phyloP scores from a whole-genome alignment of 2,113 vertebrate species.

The Carlito syrichta region DNA sequence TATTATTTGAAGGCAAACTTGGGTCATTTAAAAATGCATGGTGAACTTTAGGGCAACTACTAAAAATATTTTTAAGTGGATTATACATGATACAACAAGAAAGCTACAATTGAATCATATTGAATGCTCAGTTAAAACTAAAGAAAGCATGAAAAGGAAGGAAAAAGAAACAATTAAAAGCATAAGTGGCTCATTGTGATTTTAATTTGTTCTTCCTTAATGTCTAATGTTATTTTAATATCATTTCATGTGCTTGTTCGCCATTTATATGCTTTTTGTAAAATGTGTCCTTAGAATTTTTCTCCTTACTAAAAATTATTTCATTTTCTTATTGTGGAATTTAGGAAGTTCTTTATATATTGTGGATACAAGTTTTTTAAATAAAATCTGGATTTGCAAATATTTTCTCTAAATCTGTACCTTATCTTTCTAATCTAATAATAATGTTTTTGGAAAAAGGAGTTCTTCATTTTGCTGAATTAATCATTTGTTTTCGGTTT shows the following conservation, averaged over 20 bases:
- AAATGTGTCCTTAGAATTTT: neutral
- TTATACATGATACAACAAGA: neutral
- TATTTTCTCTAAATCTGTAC: neutral
- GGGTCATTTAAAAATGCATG: neutral
- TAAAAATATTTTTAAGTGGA: neutral
- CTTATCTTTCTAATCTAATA: neutral
- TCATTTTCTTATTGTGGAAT: neutral
- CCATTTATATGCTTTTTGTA: neutral
- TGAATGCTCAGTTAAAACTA: neutral
- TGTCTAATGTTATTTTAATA: neutral
- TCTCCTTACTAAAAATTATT: neutral
- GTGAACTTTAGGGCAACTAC: neutral
- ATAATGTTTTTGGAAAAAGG: neutral
- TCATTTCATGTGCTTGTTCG: neutral
- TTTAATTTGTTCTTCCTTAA: neutral
- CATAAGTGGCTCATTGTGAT: neutral
- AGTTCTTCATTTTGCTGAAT: neutral
- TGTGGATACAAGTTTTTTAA: neutral
- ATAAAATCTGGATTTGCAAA: neutral
- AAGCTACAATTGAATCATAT: neutral
- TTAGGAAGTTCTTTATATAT: neutral
- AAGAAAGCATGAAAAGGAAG: neutral
- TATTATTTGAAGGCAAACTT: neutral
- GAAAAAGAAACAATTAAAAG: neutral
- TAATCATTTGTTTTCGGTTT: neutral